phyloP scores from a whole-genome alignment of 2,113 vertebrate genomes.

The Phylloscopus trochilus region DNA sequence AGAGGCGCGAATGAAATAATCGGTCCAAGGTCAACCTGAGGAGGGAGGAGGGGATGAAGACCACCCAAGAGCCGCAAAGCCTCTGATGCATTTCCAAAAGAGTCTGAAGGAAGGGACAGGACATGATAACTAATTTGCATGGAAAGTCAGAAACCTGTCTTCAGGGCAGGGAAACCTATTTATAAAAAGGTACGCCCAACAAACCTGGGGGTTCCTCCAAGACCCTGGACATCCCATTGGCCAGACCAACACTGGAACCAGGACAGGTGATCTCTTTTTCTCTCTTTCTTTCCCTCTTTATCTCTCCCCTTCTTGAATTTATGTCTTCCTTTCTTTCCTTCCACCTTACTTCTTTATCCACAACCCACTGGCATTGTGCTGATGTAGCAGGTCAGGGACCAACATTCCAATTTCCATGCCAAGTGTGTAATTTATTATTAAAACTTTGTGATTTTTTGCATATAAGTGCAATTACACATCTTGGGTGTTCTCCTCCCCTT shows the following conservation, averaged over 20 bases:
- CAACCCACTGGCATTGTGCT: background rate
- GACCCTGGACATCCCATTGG: background rate
- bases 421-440: background rate
- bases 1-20: fast-evolving
- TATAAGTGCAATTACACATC: fast-evolving
- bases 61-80: background rate
- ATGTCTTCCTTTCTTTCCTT: background rate
- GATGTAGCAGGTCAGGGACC: background rate
- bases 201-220: background rate
- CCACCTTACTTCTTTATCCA: background rate
- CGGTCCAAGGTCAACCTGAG: too few relatives aligned
- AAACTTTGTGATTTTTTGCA: background rate
- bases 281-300: background rate
- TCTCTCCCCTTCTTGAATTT: too few relatives aligned
- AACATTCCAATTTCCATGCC: background rate
- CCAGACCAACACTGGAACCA: background rate
- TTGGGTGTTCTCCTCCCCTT: background rate
- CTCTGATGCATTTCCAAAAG: background rate
- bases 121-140: background rate
- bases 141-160: background rate
- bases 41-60: background rate
- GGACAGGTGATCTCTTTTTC: too few relatives aligned
- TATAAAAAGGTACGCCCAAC: background rate
- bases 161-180: too few relatives aligned
- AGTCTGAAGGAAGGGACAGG: background rate